Conservation (phyloP, 1,140 invertebrate species). For the Idris sp. region DNA sequence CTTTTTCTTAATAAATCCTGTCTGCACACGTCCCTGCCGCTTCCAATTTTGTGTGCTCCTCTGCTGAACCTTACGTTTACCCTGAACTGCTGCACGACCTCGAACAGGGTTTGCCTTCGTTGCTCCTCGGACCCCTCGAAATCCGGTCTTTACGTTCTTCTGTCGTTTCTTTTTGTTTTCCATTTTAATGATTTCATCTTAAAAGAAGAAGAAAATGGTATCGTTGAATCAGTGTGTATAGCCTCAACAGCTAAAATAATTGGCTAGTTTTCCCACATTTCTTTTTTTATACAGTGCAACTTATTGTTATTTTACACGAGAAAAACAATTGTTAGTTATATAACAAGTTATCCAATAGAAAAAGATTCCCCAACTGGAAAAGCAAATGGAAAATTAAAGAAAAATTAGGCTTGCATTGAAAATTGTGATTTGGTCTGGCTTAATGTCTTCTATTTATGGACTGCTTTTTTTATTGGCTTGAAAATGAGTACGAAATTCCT, state of each 20-base stretch:
- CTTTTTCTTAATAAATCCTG: slow-evolving; percentile 70
- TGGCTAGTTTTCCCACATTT: too few relatives aligned
- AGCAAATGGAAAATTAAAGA: slow-evolving; percentile 36
- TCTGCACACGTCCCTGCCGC: slow-evolving; percentile 46
- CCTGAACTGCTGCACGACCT: slow-evolving; percentile 21
- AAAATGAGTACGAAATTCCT: too few relatives aligned
- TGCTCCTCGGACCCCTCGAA: slow-evolving; percentile 38
- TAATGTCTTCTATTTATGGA: too few relatives aligned
- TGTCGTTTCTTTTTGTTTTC: slow-evolving; percentile 76
- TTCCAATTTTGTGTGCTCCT: slow-evolving; percentile 24
- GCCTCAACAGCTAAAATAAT: slow-evolving; percentile 52
- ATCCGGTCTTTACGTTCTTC: slow-evolving; percentile 47
- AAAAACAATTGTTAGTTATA: slow-evolving; percentile 32
- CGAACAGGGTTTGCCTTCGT: slow-evolving; percentile 23
- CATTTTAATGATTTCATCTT: slow-evolving; percentile 79
- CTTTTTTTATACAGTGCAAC: not conserved
- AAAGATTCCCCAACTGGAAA: slow-evolving; percentile 33
- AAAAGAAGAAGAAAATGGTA: slow-evolving; percentile 76
- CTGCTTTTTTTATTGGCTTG: too few relatives aligned
- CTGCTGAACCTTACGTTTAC: slow-evolving; percentile 19
- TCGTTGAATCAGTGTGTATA: slow-evolving; percentile 71
- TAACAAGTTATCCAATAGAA: slow-evolving; percentile 18
- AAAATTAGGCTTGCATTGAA: too few relatives aligned
- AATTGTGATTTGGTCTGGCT: too few relatives aligned
- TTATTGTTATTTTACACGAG: slow-evolving; percentile 32